Evolutionary conservation across 2,888 invertebrate species (phyloP), one percentile per base, ranked within the genome.

Genomic region (Calameuta filiformis): DNA sequence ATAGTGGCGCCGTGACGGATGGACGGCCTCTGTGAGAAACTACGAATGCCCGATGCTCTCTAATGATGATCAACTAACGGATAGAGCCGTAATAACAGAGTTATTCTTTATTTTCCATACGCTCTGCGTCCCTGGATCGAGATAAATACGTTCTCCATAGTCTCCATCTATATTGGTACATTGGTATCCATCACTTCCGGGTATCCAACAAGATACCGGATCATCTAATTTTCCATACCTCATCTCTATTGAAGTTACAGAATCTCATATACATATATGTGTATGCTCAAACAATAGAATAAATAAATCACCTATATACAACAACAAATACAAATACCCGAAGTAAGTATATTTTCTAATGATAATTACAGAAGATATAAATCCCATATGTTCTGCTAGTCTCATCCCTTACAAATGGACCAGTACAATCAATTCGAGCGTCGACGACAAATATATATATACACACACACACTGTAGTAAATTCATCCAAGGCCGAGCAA

Each of bases 11-110:
- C 71, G 71, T 71, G 71, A 71, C 71, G 71, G 71, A 71, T 31
- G 71, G 23, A 9, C 56, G 56, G 56, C 56, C 23, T 56, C 56
- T 23, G 15, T 56, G 56, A n/a, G 33, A 71, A 69, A 12, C 71
- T 23, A 34, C 11, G 71, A 71, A 71, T 30, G 12, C 33, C 15
- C 71, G 71, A 71, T 33, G 71, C 12, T 34, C 56, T 56, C 71
- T 71, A 71, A 71, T 71, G 71, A 71, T 71, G 71, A 71, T 71
- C 71, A 34, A 71, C 31, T 34, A 71, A 71, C 71, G 71, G 71
- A 56, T 23, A 23, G 15, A 56, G 23, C 56, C 56, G 56, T 56
- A 71, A 71, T 71, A 71, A 71, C 34, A 31, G 31, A 71, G 71
- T 34, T 30, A 31, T 71, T 71, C 35, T 71, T 71, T 71, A 71